Evolutionary conservation across 2,888 invertebrate species (phyloP).

Genomic region (Lobophora halterata): DNA sequence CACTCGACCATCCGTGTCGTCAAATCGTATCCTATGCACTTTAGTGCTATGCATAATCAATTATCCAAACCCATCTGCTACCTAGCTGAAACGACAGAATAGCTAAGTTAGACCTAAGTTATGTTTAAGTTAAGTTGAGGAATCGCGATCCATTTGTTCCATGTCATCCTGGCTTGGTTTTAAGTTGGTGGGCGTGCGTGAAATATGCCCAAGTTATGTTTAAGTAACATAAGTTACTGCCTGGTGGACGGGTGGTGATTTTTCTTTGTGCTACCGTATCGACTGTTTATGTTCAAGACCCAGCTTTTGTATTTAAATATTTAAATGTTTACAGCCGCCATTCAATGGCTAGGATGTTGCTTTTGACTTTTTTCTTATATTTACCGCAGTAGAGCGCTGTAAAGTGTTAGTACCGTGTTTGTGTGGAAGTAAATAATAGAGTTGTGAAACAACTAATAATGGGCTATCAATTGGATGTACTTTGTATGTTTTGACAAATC

Average conservation of each 20-base stretch:
- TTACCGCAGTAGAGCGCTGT: not conserved
- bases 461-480: no score
- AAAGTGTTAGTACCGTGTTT: no score
- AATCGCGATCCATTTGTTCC: constrained; percentile 44
- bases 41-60: constrained; percentile 16
- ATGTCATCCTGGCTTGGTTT: constrained; percentile 35
- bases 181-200: constrained; percentile 42
- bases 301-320: constrained; percentile 19
- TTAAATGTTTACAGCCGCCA: constrained; percentile 11
- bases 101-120: constrained; percentile 27
- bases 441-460: no score
- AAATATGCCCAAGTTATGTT: constrained; percentile 39
- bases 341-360: constrained; percentile 2
- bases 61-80: constrained; percentile 9
- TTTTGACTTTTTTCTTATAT: constrained; percentile 1
- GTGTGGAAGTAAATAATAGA: no score
- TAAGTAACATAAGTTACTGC: constrained; percentile 31
- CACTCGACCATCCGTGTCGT: no score
- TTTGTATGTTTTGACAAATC: no score
- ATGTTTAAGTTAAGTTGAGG: constrained; percentile 39
- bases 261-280: constrained; percentile 34
- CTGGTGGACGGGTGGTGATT: constrained; percentile 28
- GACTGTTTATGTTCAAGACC: constrained; percentile 16
- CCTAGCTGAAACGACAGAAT: constrained; percentile 7
- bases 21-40: no score